A percentile compares a stretch with the other conserved stretches of the same genome.
These are phyloP conservation scores for Colossoma macropomum DNA, from an alignment of 2,113 vertebrate species.

Conservation along the genomic window DNA sequence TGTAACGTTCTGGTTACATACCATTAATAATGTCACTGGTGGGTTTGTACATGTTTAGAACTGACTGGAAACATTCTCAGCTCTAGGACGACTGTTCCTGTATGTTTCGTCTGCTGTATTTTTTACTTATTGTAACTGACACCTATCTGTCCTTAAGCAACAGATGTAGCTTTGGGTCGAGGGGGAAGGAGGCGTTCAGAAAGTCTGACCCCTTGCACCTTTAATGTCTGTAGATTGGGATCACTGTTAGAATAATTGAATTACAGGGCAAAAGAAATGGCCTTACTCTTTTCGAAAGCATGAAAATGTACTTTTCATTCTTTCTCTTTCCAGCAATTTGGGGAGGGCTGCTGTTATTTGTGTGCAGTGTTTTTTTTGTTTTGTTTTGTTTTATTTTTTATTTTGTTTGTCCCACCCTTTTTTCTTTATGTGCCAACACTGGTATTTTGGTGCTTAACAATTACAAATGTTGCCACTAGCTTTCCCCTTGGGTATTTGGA, in stretches of 20 bases:
- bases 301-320: constrained; percentile 24
- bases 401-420: not conserved
- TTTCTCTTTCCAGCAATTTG: constrained; percentile 8
- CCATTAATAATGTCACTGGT: too few species aligned
- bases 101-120: not conserved
- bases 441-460: constrained; percentile 40
- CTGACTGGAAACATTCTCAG: not conserved
- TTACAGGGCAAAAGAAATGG: constrained; percentile 41
- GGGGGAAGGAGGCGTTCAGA: not conserved
- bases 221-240: constrained; percentile 20
- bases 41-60: too few species aligned
- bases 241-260: constrained; percentile 39
- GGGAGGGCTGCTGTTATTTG: not conserved
- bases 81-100: not conserved
- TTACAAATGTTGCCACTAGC: constrained; percentile 33
- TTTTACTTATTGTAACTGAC: not conserved
- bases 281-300: constrained; percentile 26
- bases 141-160: not conserved
- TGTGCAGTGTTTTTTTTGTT: not conserved
- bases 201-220: not conserved
- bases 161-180: not conserved
- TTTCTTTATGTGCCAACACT: constrained; percentile 39
- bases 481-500: not conserved
- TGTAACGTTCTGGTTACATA: not conserved
- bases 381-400: too few species aligned